Evolutionary conservation across 2,113 vertebrate genomes (phyloP).

Genomic region (Semnornis frantzii): DNA sequence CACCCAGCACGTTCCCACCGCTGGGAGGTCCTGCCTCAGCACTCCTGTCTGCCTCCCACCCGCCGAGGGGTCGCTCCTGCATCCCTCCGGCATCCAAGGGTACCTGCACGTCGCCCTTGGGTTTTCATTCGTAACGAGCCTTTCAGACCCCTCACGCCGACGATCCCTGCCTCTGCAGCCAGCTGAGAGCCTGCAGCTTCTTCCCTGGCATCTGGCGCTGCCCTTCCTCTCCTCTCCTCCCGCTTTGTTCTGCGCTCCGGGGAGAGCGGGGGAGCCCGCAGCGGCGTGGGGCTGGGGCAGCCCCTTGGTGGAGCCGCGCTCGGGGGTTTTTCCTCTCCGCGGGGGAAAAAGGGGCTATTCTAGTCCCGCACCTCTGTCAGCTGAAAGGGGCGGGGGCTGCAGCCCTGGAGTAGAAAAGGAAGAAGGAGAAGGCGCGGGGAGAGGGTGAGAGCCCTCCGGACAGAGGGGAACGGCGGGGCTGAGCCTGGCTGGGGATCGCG

Average conservation of each 20-base stretch:
- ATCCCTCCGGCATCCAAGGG: background rate
- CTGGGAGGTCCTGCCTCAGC: background rate
- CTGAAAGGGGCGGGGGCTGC: constrained; percentile 48
- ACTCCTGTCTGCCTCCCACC: background rate
- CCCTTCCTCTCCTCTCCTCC: background rate
- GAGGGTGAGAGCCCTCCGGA: background rate
- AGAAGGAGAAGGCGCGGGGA: background rate
- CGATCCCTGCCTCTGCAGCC: background rate
- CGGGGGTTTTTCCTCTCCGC: background rate
- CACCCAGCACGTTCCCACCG: background rate
- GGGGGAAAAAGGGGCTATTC: background rate
- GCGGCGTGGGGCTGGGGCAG: background rate
- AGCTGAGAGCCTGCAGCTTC: background rate
- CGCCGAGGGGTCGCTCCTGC: background rate
- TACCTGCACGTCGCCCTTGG: background rate
- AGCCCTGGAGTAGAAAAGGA: constrained; percentile 35
- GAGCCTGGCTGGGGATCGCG: background rate
- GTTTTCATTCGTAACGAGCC: background rate
- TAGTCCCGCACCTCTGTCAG: constrained; percentile 13
- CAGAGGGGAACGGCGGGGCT: background rate
- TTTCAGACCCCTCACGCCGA: background rate
- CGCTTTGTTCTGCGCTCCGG: background rate
- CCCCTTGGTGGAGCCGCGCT: background rate
- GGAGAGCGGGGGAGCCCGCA: background rate
- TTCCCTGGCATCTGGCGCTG: background rate